Base-by-base conservation (phyloP, 30 jellyfish, hydroid and myxozoan genomes). In the Aurelia sp. region DNA sequence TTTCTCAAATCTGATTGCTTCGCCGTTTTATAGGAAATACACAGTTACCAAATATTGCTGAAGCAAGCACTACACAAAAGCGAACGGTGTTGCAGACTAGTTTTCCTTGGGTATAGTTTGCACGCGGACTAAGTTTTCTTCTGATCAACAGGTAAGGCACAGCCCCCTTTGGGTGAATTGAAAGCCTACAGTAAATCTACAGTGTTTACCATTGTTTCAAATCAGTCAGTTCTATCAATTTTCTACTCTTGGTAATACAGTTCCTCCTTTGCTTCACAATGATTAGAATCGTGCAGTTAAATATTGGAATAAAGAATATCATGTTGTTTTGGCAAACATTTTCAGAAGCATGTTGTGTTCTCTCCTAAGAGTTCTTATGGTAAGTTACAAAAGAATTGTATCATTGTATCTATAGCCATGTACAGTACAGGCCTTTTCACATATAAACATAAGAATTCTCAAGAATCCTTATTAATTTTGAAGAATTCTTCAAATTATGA, bases 151-250 rank as follows among this genome's bases (percentile, higher is more conserved):
- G n/a, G n/a, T n/a, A n/a, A n/a, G n/a, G n/a, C n/a, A n/a, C 11
- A 40, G n/a, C 74, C 74, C 38, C 35, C 74, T 63, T 63, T 4
- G 27, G 74, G 74, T 63, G 51, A 40, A 1, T 0, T 9, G 40
- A 35, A 35, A 63, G 74, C 30, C 74, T 13, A 27, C 33, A 9
- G 74, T 20, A 63, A 63, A 41, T 41, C 74, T 13, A 63, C 74
- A 63, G 51, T 63, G 40, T n/a, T n/a, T n/a, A n/a, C n/a, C n/a
- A 63, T 20, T 63, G n/a, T 63, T 20, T 63, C 38, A 20, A 63
- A 63, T 63, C 74, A 63, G 74, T 63, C 74, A 63, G 74, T 63
- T 63, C 74, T 63, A 41, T 63, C 74, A 63, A 63, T 63, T 63
- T 63, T 63, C 74, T 18, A 3, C 74, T 63, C 11, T 40, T 40